Conservation (phyloP, 2,797 vertebrate species). For the Hyperoplus lanceolatus region DNA sequence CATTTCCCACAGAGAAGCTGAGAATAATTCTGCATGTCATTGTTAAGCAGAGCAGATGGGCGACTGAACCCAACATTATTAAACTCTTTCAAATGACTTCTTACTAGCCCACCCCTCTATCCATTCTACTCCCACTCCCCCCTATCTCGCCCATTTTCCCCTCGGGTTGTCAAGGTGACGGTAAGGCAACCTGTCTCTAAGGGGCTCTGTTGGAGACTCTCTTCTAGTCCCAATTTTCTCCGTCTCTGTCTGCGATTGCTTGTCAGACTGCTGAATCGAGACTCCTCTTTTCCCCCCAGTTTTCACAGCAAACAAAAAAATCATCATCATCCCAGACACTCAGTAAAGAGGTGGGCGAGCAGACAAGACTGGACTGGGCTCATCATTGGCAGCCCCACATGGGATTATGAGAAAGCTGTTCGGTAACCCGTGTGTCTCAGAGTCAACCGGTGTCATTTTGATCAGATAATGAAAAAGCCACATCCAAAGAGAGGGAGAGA, state of each 20-base stretch:
- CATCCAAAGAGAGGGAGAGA: constrained; percentile 4
- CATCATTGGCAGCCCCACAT: constrained; percentile 16
- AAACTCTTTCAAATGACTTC: constrained; percentile 56
- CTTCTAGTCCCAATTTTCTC: constrained; percentile 48
- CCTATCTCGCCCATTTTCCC: constrained; percentile 44
- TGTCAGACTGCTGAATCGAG: constrained; percentile 37
- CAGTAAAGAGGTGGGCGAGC: constrained; percentile 20
- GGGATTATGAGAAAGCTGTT: constrained; percentile 35
- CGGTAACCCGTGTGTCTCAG: not conserved
- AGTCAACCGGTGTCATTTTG: constrained; percentile 37
- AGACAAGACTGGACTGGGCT: constrained; percentile 32
- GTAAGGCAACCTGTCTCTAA: constrained; percentile 71
- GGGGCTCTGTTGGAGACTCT: constrained; percentile 67
- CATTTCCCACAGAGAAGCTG: constrained; percentile 14
- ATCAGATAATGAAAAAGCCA: constrained; percentile 58
- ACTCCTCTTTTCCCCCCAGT: constrained; percentile 55
- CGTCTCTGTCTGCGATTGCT: constrained; percentile 14
- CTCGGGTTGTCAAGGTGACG: constrained; percentile 82
- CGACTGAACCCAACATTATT: constrained; percentile 3
- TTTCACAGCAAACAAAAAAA: constrained; percentile 59
- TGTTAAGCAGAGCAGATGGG: constrained; percentile 1
- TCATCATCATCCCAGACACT: not conserved
- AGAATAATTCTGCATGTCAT: not conserved
- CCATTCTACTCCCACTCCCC: constrained; percentile 29
- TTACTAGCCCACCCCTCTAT: constrained; percentile 31